Percentiles rank a stretch among this genome's conserved stretches.
phyloP scores from a whole-genome alignment of 2,888 invertebrate genomes.

The Galerucella nymphaeae region DNA sequence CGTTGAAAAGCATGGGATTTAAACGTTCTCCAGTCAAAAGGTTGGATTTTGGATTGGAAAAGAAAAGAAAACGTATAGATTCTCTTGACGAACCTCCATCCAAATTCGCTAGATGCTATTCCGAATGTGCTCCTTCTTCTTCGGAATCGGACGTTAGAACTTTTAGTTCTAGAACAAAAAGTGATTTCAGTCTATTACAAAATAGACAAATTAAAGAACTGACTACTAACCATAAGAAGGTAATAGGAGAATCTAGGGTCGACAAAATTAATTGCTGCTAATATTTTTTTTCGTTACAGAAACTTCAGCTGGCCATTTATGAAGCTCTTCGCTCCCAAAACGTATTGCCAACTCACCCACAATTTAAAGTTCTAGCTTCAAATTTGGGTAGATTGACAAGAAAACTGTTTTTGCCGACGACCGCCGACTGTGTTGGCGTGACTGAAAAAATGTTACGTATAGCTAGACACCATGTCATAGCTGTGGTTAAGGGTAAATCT shows the following conservation, averaged over 20 bases:
- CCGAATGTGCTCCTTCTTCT: not conserved
- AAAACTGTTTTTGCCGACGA: conserved; percentile 71
- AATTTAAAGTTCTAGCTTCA: conserved; percentile 78
- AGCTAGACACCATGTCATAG: conserved; percentile 73
- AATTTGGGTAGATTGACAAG: conserved; percentile 76
- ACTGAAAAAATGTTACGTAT: conserved; percentile 80
- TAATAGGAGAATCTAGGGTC: conserved; percentile 51
- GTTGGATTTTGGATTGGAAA: conserved; percentile 52
- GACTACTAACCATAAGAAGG: conserved; percentile 75
- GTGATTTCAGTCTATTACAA: conserved; percentile 45
- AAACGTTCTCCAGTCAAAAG: conserved; percentile 57
- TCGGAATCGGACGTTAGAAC: conserved; percentile 16
- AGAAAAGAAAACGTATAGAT: conserved; percentile 68
- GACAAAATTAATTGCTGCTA: not conserved
- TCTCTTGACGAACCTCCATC: conserved; percentile 57
- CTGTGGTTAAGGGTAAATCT: conserved; percentile 73
- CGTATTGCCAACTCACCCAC: conserved; percentile 75
- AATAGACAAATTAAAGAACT: conserved; percentile 64
- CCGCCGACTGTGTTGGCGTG: conserved; percentile 67
- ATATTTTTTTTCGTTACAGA: conserved; percentile 65
- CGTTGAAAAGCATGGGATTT: conserved; percentile 58
- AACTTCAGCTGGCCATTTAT: conserved; percentile 84
- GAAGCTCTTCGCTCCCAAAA: conserved; percentile 79
- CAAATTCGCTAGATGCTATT: conserved; percentile 63
- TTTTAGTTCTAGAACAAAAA: conserved; percentile 43